Evolutionary conservation across 2,113 vertebrate species (phyloP), one percentile per base, ranked within the genome.

Genomic region (Psilopogon haemacephalus): DNA sequence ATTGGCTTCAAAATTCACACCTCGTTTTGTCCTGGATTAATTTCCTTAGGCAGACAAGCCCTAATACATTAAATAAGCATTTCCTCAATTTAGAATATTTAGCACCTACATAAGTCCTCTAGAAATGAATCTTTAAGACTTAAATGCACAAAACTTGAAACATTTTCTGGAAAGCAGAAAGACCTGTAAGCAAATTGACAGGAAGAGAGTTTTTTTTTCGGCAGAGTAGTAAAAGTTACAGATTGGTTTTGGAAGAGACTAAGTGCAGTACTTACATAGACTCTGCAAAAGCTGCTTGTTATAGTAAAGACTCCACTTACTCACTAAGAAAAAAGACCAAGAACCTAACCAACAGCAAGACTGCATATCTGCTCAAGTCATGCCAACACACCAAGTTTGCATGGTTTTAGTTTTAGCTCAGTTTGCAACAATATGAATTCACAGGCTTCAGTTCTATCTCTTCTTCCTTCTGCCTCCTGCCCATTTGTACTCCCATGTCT

Each of bases 1-100:
- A 63, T 60, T 68, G 46, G 33, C 44, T 71, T 76, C 67, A 79
- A 90, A 91, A 88, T 60, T 94, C 85, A 90, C 88, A 93, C 89
- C 64, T 94, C 85, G 62, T 85, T 93, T 86, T 82, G 67, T 21
- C 64, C 68, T 55, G 50, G 58, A 93, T 80, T 83, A 86, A 90
- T 93, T 68, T 94, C 84, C 72, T 93, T 73, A 69, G 52, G 81
- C 71, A 96, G 92, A 80, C 62, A 94, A 91, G 20, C 72, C 23
- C 42, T 32, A 52, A 72, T 42, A 55, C 12, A 78, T 15, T 90
- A 54, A 74, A 72, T 37, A 74, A 91, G 46, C 37, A 75, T 90
- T 88, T 95, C 42, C 32, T 88, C 38, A 2, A 46, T 69, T 87
- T 40, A 75, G 58, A 85, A 42, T 32, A 88, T 65, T 87, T 76